phyloP scores from a whole-genome alignment of 2,113 vertebrate species.

The Coturnix japonica region DNA sequence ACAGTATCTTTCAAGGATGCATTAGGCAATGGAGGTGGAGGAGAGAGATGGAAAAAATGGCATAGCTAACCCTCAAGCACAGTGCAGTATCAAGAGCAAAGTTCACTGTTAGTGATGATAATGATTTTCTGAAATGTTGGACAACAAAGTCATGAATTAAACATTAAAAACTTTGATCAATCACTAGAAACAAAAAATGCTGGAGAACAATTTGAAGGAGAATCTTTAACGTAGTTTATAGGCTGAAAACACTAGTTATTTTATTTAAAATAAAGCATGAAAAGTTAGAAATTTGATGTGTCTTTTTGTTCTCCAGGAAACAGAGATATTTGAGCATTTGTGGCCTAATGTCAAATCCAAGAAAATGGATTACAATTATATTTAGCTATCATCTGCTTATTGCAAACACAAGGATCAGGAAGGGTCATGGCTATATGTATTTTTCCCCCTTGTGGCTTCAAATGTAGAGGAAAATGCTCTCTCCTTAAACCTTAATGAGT shows the following conservation, averaged over 20 bases:
- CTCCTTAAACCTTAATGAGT: constrained; percentile 73
- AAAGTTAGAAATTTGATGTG: constrained; percentile 28
- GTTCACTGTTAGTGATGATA: not conserved
- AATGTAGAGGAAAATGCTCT: constrained; percentile 72
- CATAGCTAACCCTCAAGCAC: not conserved
- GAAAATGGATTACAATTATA: constrained; percentile 48
- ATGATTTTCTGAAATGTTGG: not conserved
- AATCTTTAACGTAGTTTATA: not conserved
- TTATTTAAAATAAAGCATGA: not conserved
- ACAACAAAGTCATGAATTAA: not conserved
- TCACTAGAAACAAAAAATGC: not conserved
- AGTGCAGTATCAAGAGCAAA: not conserved
- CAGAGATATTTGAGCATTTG: not conserved
- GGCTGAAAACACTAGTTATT: not conserved
- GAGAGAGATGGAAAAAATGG: not conserved
- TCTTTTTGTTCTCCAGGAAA: constrained; percentile 17
- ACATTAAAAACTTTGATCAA: not conserved
- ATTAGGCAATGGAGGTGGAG: not conserved
- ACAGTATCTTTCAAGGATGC: not conserved
- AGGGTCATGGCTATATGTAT: constrained; percentile 3
- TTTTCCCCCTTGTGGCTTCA: constrained; percentile 40
- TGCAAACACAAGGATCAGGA: constrained; percentile 62
- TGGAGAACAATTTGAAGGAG: not conserved
- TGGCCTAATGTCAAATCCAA: constrained; percentile 26
- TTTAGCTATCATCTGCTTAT: constrained; percentile 61